Evolutionary conservation across 1,140 invertebrate species (phyloP).

Genomic region (Euschistus heros): DNA sequence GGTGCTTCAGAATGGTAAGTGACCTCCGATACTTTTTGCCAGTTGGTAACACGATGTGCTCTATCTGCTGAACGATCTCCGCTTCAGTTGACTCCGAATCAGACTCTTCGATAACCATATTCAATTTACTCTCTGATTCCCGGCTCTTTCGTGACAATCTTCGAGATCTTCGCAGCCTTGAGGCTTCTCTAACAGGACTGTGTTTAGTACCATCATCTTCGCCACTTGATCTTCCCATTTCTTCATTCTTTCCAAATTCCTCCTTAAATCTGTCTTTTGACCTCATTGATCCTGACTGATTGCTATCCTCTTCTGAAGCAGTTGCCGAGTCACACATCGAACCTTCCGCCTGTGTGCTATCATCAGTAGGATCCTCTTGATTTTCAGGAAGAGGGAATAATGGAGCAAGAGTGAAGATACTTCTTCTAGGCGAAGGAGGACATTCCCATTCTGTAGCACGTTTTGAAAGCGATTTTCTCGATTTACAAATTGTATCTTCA

Average conservation of each 20-base stretch:
- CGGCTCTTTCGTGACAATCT: not conserved
- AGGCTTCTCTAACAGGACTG: constrained; percentile 1
- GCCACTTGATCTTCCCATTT: not conserved
- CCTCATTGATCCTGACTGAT: not conserved
- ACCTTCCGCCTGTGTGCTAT: not conserved
- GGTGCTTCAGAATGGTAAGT: not conserved
- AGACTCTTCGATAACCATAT: constrained; percentile 1
- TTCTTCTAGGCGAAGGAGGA: not conserved
- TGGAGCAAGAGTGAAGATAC: not conserved
- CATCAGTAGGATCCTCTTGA: not conserved
- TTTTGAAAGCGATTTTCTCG: not conserved
- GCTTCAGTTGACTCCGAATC: constrained; percentile 2
- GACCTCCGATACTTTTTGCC: constrained; percentile 11
- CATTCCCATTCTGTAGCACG: not conserved
- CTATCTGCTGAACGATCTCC: not conserved
- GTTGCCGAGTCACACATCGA: not conserved
- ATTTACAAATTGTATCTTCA: not conserved
- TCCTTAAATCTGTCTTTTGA: not conserved
- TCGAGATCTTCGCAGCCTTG: not conserved
- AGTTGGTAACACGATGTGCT: not conserved
- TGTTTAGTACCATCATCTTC: constrained; percentile 1
- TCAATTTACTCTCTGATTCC: not conserved
- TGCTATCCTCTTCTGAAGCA: constrained; percentile 1
- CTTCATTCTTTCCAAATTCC: not conserved
- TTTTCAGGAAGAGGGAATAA: constrained; percentile 5